These are phyloP conservation scores for Drosophila nr. perissopoda DNA, from an alignment of 2,888 invertebrate species.

Conservation along the genomic window DNA sequence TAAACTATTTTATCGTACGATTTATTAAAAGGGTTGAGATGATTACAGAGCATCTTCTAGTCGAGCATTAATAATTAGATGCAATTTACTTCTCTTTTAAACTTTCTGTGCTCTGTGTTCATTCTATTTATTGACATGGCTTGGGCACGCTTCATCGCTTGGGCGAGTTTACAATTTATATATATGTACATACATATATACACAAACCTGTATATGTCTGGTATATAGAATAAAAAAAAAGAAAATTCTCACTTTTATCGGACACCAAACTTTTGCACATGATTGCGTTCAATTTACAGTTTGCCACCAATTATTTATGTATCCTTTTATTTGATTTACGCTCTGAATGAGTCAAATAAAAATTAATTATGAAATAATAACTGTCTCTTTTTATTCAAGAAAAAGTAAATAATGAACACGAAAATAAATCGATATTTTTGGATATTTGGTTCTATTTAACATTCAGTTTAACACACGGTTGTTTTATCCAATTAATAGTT, in stretches of 20 bases:
- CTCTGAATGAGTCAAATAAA: background rate
- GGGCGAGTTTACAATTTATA: slow-evolving; percentile 4
- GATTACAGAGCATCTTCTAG: background rate
- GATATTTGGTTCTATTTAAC: background rate
- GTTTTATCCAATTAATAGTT: background rate
- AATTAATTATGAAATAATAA: background rate
- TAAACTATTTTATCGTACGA: background rate
- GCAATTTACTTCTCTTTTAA: background rate
- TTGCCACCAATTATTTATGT: slow-evolving; percentile 32
- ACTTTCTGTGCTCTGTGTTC: slow-evolving; percentile 18
- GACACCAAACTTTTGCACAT: slow-evolving; percentile 42
- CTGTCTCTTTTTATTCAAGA: background rate
- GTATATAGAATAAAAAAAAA: background rate
- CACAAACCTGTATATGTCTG: background rate
- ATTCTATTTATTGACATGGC: slow-evolving; percentile 32
- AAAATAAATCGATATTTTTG: background rate
- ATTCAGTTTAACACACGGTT: background rate
- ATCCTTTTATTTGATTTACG: slow-evolving; percentile 8
- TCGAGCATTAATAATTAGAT: background rate
- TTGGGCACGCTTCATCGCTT: slow-evolving; percentile 31
- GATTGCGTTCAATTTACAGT: slow-evolving; percentile 54
- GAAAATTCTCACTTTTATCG: slow-evolving; percentile 34
- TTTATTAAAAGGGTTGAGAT: background rate
- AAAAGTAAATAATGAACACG: background rate
- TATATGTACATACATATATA: background rate